Evolutionary conservation across 30 jellyfish, hydroid and myxozoan genomes (phyloP).

Genomic region (Catostylus mosaicus): DNA sequence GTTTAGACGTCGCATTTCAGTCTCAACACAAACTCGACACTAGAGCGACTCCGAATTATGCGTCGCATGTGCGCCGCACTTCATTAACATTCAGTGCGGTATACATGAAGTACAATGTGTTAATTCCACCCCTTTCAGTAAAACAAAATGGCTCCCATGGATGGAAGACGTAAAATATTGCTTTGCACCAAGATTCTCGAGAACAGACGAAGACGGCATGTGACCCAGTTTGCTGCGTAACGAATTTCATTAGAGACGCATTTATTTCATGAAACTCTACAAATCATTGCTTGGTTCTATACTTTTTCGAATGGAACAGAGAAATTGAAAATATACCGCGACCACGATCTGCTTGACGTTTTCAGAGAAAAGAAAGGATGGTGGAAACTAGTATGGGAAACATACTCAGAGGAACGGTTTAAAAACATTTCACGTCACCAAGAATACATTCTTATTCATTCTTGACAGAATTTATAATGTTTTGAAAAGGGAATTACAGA

Average conservation of each 20-base stretch:
- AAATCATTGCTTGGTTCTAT: too few relatives aligned
- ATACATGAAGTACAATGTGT: slow-evolving; percentile 27
- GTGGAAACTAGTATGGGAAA: slow-evolving; percentile 51
- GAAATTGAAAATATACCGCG: slow-evolving; percentile 27
- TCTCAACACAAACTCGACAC: slow-evolving; percentile 32
- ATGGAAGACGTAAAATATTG: too few relatives aligned
- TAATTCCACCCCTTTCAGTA: background rate
- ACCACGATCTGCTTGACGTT: slow-evolving; percentile 48
- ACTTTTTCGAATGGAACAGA: slow-evolving; percentile 20
- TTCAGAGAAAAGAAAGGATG: slow-evolving; percentile 47
- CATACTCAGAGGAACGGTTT: slow-evolving; percentile 53
- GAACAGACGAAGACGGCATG: slow-evolving; percentile 37
- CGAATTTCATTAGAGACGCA: slow-evolving; percentile 24
- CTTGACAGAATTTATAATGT: slow-evolving; percentile 29
- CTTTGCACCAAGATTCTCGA: slow-evolving; percentile 14
- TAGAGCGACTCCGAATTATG: slow-evolving; percentile 25
- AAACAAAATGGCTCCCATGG: too few relatives aligned
- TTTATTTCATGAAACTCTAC: slow-evolving; percentile 11
- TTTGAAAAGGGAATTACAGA: slow-evolving; percentile 28
- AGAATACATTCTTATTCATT: slow-evolving; percentile 26
- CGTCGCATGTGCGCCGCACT: slow-evolving; percentile 26
- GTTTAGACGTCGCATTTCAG: slow-evolving; percentile 28
- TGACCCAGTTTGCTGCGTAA: slow-evolving; percentile 27
- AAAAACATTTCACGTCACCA: slow-evolving; percentile 41
- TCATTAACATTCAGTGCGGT: slow-evolving; percentile 26